Base-by-base conservation (phyloP, 2,888 invertebrate species). In the Mythimna loreyi region DNA sequence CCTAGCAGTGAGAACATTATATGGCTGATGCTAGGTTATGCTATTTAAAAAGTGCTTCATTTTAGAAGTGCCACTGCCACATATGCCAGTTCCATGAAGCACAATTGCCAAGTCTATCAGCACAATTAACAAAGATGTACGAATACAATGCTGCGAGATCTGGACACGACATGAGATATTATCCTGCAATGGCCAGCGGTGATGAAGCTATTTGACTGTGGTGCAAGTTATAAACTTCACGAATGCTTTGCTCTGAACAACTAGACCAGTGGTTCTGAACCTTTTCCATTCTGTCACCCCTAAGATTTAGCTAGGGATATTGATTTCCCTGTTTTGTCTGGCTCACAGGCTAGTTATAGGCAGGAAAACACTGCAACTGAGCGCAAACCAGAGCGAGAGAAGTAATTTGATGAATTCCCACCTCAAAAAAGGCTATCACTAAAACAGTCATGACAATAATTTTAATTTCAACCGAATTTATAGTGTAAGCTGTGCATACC, bases 171-270 rank as follows among this genome's bases (percentile, higher is more conserved):
- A 56, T 43, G 79, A 61, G 74, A 60, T 59, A 75, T 60, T 65
- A 77, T 76, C 16, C 58, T 50, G 49, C 25, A 11, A 76, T 50
- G 53, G 78, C 55, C 19, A 65, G 50, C 33, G 11, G 52, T 70
- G 78, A 81, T 81, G 81, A 79, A 81, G 81, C 61, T 61, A 67
- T 81, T 77, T 49, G 11, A 11, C 9, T 58, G 52, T 58, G 68
- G 79, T 25, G 33, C 81, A 79, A 79, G 72, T 59, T 11, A 72
- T 11, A 7, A 63, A 40, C 67, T 62, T 64, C 3, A 6, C 25
- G 21, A 21, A 16, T 28, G 2, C n/a, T 21, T 13, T n/a, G 28
- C 19, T 28, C 28, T 5, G 28, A 19, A 3, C 8, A 52, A 19
- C 9, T 8, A 50, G 7, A 28, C 16, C 7, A 16, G 23, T 9